Base-by-base conservation (phyloP, 1,140 invertebrate species). In the Achatina immaculata region DNA sequence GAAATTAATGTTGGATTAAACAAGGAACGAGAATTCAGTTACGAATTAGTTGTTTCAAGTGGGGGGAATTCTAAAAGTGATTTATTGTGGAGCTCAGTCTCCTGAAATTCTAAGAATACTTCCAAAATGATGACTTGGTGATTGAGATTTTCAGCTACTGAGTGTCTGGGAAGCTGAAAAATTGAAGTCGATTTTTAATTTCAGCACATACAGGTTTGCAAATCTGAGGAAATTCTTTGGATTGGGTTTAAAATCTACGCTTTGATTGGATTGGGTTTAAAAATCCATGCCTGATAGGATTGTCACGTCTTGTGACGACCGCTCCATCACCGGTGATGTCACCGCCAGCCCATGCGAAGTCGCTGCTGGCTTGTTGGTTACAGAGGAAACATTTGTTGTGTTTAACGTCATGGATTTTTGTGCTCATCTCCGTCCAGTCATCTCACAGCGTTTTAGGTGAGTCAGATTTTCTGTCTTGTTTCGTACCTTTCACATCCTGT, bases 401-500 rank as follows among this genome's bases (percentile, higher is more conserved):
- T 28, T 2, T 69, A 38, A 69, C 68, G 68, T 69, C 68, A 69
- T 69, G 68, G 36, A 69, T 69, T 42, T n/a, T 69, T 69, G 68
- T 42, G 68, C 28, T 68, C n/a, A 19, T n/a, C n/a, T 36, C 24
- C 14, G 16, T 14, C 28, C 66, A 16, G 28, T 34, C 6, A 14
- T 68, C 6, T 34, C 34, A n/a, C n/a, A 14, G 34, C 21, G 34
- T 68, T 36, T 14, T 4, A 6, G 66, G 66, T 68, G 34, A 68
- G 66, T 68, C 3, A 51, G 11, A 14, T 24, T 24, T 51, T 24
- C 48, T 24, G 24, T 24, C 24, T 51, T 51, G 11, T 51, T 51
- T 51, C 24, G 11, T 51, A n/a, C n/a, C n/a, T n/a, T n/a, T n/a
- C n/a, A n/a, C n/a, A n/a, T n/a, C n/a, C n/a, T n/a, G n/a, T n/a